phyloP scores from a whole-genome alignment of 2,113 vertebrate genomes.

The Peucedramus taeniatus region DNA sequence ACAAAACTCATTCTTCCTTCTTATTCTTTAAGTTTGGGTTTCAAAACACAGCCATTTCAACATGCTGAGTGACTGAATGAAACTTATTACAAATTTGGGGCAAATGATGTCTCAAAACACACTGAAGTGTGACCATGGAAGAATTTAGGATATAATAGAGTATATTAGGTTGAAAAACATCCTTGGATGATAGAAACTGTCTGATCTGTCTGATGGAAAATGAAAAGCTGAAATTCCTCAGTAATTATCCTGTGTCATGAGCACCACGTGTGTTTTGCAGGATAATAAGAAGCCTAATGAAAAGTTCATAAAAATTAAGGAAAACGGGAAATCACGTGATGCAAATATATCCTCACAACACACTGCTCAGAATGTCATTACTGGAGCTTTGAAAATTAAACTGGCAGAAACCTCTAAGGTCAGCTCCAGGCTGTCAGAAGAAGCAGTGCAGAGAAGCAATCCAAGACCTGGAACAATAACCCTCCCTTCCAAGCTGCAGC shows the following conservation, averaged over 20 bases:
- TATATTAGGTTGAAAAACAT: background rate
- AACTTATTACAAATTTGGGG: background rate
- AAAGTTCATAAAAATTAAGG: background rate
- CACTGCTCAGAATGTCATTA: background rate
- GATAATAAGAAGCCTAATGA: background rate
- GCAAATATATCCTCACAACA: background rate
- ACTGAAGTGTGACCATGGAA: background rate
- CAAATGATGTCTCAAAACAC: background rate
- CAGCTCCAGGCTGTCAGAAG: background rate
- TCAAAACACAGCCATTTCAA: conserved; percentile 36
- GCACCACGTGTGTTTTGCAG: background rate
- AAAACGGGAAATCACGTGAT: background rate
- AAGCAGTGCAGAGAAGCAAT: background rate
- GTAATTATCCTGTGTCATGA: background rate
- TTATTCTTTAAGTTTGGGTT: background rate
- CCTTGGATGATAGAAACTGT: background rate
- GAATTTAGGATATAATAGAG: background rate
- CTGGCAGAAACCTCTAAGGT: background rate
- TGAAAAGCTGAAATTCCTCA: background rate
- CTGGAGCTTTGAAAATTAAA: background rate
- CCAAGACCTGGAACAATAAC: background rate
- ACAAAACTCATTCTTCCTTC: background rate
- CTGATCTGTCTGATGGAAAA: background rate
- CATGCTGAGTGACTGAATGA: conserved; percentile 2
- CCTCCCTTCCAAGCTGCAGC: background rate